Evolutionary conservation across 2,888 invertebrate species (phyloP).

Genomic region (Xanthia togata): DNA sequence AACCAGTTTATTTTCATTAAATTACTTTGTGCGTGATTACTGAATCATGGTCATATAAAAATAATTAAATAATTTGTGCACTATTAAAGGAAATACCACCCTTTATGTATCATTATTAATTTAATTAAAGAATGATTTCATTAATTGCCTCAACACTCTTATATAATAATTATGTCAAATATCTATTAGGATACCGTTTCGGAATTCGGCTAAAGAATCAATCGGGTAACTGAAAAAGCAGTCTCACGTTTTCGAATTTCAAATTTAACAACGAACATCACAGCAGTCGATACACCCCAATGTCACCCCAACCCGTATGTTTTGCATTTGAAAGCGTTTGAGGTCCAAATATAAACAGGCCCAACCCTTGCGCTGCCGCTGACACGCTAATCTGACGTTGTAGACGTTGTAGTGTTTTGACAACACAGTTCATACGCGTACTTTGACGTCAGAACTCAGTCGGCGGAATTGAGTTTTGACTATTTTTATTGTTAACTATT

Average conservation of each 20-base stretch:
- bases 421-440: constrained; percentile 1
- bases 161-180: background rate
- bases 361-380: constrained; percentile 57
- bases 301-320: constrained; percentile 37
- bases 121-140: background rate
- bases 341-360: constrained; percentile 48
- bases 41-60: constrained; percentile 12
- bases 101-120: background rate
- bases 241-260: constrained; percentile 27
- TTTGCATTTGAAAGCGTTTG: constrained; percentile 64
- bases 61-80: background rate
- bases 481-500: background rate
- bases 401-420: constrained; percentile 14
- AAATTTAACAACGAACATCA: constrained; percentile 36
- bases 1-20: constrained; percentile 30
- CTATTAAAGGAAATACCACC: background rate
- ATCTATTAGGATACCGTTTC: background rate
- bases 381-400: constrained; percentile 54
- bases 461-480: background rate
- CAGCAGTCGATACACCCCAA: constrained; percentile 18
- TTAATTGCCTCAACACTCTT: background rate
- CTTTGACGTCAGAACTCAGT: constrained; percentile 17
- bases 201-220: background rate
- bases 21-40: constrained; percentile 16
- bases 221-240: background rate